Base-by-base conservation (phyloP, 2,888 invertebrate genomes). In the Uropetala carovei region DNA sequence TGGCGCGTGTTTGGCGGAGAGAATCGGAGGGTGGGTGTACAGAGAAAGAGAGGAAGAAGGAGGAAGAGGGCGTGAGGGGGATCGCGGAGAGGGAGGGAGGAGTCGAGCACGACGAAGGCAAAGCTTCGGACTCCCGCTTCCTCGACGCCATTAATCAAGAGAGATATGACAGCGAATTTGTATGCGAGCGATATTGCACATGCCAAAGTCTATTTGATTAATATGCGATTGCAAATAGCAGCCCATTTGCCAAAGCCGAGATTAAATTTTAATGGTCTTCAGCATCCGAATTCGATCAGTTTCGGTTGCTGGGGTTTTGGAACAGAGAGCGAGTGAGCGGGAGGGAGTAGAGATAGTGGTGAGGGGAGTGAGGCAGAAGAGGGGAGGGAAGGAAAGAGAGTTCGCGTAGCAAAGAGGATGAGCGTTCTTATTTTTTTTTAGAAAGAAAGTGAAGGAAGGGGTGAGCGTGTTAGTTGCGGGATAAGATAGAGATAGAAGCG, bases 161-260 rank as follows among this genome's bases (percentile, higher is more conserved):
- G 93, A 93, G 93, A 84, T 82, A 93, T 94, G 94, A 94, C 94
- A 94, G 94, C 93, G 93, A 94, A 94, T 94, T 94, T 94, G 94
- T 94, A 94, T 94, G 93, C 93, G 93, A 93, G 93, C 93, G 93
- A 94, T 94, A 94, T 94, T 94, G 93, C 94, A 93, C 94, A 94
- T 94, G 94, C 94, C 94, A 93, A 94, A 94, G 94, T 94, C 94
- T 93, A 93, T 94, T 94, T 94, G 94, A 94, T 93, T 94, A 94
- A 93, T 93, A 94, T 93, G 93, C 94, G 93, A 94, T 94, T 94
- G 93, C 93, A 93, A 92, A 92, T 92, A 92, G 84, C 92, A 92
- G 75, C 85, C 92, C 92, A 92, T 92, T 92, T 92, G 92, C 92
- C 92, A 92, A 92, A 92, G 92, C 92, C 92, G 85, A 92, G 92